Evolutionary conservation across 2,888 invertebrate genomes (phyloP), one percentile per base, ranked within the genome.

Genomic region (Laspeyria flexula): DNA sequence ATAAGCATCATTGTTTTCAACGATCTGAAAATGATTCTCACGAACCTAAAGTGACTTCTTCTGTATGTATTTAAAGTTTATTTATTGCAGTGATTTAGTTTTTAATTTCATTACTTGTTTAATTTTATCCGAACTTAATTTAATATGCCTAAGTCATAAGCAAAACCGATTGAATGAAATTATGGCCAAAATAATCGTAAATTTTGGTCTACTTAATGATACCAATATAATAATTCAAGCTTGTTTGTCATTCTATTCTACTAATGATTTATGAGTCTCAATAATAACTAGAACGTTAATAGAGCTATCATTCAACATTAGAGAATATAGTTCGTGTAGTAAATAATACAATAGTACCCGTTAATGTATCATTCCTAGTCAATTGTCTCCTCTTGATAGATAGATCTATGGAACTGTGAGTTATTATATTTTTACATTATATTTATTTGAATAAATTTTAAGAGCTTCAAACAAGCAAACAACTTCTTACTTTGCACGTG

Each of bases 1-100:
- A n/a, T n/a, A n/a, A n/a, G n/a, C n/a, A n/a, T n/a, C n/a, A n/a
- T n/a, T n/a, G n/a, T n/a, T n/a, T n/a, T n/a, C n/a, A n/a, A n/a
- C n/a, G n/a, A n/a, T n/a, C n/a, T n/a, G n/a, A n/a, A n/a, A n/a
- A n/a, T n/a, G n/a, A n/a, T 18, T 34, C 33, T 12, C 11, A 41
- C 13, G 7, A 2, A 13, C 5, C 3, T 10, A 43, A 43, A 0
- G 27, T 27, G 1, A 6, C 1, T 37, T 33, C 43, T 99, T 98
- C 75, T 21, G 7, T 21, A 31, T 27, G 25, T 43, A 21, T 25
- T 33, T 2, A 40, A 6, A 29, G n/a, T n/a, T n/a, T n/a, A n/a
- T 60, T 55, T 47, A 44, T 38, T 15, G 13, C 49, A 16, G 1
- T 42, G 33, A 52, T 50, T 37, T 27, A 45, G 43, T 43, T 35